Percentiles rank a stretch among this genome's conserved stretches.
Conservation (phyloP, 1,140 invertebrate species). For the Anastrepha ludens region DNA sequence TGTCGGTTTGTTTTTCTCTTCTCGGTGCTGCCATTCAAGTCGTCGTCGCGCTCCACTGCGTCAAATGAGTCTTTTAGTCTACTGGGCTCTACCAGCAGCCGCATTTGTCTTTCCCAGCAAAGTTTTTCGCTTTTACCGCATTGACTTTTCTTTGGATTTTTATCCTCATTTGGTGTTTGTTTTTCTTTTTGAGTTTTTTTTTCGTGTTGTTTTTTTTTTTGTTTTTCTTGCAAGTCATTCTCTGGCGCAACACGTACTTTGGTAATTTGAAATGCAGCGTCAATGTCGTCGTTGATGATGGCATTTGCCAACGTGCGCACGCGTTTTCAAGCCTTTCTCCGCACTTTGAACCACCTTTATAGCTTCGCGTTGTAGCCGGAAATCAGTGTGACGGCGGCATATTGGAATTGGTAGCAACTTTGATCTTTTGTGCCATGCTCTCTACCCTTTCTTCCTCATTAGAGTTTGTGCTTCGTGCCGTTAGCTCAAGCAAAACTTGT, state of each 20-base stretch:
- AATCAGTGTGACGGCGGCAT: neutral
- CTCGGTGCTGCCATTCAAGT: neutral
- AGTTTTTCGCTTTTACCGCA: neutral
- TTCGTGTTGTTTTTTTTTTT: neutral
- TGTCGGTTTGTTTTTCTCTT: too few species aligned
- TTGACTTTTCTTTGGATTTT: neutral
- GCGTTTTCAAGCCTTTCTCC: neutral
- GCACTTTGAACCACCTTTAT: neutral
- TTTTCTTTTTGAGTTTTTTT: neutral
- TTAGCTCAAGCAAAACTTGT: neutral
- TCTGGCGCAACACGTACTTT: slow-evolving; percentile 49
- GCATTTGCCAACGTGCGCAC: slow-evolving; percentile 29
- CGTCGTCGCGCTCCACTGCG: neutral
- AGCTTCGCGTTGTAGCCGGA: neutral
- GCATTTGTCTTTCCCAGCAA: neutral
- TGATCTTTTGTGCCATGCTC: neutral
- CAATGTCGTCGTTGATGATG: slow-evolving; percentile 42
- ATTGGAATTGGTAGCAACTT: slow-evolving; percentile 5
- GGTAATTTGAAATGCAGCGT: slow-evolving; percentile 49
- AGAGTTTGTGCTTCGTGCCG: neutral
- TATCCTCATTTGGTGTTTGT: neutral
- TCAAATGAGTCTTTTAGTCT: neutral
- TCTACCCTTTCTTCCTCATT: neutral
- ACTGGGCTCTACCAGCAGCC: neutral
- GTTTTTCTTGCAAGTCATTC: neutral